These are phyloP conservation scores for Thalassarche chlororhynchos DNA, from an alignment of 2,113 vertebrate species.

Conservation along the genomic window DNA sequence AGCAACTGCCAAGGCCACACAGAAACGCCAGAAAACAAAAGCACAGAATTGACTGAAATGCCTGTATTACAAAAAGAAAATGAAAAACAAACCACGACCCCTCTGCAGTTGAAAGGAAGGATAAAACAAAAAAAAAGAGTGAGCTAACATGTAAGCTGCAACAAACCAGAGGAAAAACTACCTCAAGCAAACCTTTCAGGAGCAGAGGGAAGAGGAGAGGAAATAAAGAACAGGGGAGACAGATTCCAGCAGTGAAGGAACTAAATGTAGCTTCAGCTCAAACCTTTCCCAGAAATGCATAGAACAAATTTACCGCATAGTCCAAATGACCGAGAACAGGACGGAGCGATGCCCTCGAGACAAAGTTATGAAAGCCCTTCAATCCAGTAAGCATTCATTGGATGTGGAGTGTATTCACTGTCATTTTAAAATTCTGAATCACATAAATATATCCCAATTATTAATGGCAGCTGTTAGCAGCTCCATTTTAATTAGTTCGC, in stretches of 20 bases:
- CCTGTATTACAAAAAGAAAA: neutral
- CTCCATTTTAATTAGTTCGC: neutral
- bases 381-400: neutral
- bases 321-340: neutral
- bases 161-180: neutral
- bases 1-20: neutral
- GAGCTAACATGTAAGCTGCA: neutral
- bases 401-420: neutral
- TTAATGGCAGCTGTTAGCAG: conserved; percentile 4
- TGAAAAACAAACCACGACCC: neutral
- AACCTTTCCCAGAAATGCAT: neutral
- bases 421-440: neutral
- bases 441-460: neutral
- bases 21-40: neutral
- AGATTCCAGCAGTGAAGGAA: neutral
- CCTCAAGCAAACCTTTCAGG: neutral
- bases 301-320: neutral
- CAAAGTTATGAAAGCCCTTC: neutral
- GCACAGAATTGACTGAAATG: conserved; percentile 2
- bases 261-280: neutral
- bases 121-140: neutral
- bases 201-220: neutral
- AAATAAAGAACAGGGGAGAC: neutral
- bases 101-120: neutral
- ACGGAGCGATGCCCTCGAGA: neutral